Evolutionary conservation across 92 coral and sea anemone species (phyloP), one percentile per base, ranked within the genome.

Genomic region (Blastomussa wellsi): DNA sequence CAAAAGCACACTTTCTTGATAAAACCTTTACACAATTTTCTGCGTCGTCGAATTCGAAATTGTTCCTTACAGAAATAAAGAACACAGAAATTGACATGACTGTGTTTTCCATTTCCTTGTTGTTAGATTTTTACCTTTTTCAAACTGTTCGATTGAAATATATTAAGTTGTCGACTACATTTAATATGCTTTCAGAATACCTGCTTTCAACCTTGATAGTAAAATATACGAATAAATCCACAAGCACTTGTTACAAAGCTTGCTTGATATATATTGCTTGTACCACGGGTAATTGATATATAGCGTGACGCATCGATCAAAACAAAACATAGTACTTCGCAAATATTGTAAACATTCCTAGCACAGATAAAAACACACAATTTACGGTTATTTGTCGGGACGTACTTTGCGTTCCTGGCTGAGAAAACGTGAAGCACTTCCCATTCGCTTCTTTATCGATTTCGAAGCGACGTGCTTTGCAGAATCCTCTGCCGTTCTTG

Each of bases 391-490:
- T 32, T 76, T 52, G 71, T 41, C 68, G 47, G 48, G 79, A 48
- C 17, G 69, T 77, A 41, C 92, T 81, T 19, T 86, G 76, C n/a
- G 57, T 69, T 36, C 64, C 71, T 38, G 33, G 48, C 36, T 77
- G 82, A 39, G 90, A 84, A 44, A 70, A 91, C 37, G 83, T 79
- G 81, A 92, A 97, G 77, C 99, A 97, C 36, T 89, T 91, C 17
- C 79, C 79, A 28, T 84, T 79, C 0, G 89, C 71, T 67, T 81
- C 81, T 37, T 81, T 87, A 10, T 88, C 94, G 24, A 89, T 92
- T 38, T 83, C 74, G 66, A 94, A 97, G 41, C 92, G 90, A 68
- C 99, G 90, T 39, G 90, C 92, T 79, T 88, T 86, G 83, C 99
- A 97, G 78, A 97, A 94, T 70, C 86, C 95, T 36, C 84, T 86